Evolutionary conservation across 2,888 invertebrate species (phyloP), one percentile per base, ranked within the genome.

Genomic region (Gastrophysa polygoni): DNA sequence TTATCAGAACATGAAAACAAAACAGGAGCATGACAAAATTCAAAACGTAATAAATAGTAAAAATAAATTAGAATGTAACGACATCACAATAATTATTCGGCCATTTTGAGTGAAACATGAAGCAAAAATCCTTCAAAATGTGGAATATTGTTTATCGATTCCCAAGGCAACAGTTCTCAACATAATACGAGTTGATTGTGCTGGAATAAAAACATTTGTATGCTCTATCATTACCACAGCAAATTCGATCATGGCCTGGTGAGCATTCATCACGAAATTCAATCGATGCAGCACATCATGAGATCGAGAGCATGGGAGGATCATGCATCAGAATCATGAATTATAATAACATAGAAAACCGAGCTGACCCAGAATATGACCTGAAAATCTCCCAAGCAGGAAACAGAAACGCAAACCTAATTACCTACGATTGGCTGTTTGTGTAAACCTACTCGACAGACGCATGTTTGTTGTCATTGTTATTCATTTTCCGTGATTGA

Each of bases 291-390:
- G 10, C 7, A 7, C 4, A 7, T 24, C 56, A 56, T 60, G 63
- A 62, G 66, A 66, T 66, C 47, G 59, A 50, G 66, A 66, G 52
- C 66, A 66, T 66, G 66, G 61, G 66, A 66, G 61, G 58, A n/a
- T n/a, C n/a, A n/a, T n/a, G n/a, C n/a, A n/a, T n/a, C 14, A 11
- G 3, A n/a, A 14, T 5, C 24, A 63, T 63, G 51, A 60, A 66
- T 54, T 54, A 61, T 58, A 56, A 58, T 51, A 61, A 56, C 47
- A 32, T 38, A 66, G 63, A 63, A 66, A 66, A 66, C 63, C 57
- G 46, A 44, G 44, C 55, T 62, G 55, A 54, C 55, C 54, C 49
- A 58, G 58, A 58, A 61, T 61, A 48, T 63, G 66, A 66, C 66
- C 66, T 66, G 63, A 66, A 66, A 66, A 66, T 51, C 44, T 56